Evolutionary conservation across 1,140 invertebrate genomes (phyloP).

Genomic region (Temnothorax curvispinosus): DNA sequence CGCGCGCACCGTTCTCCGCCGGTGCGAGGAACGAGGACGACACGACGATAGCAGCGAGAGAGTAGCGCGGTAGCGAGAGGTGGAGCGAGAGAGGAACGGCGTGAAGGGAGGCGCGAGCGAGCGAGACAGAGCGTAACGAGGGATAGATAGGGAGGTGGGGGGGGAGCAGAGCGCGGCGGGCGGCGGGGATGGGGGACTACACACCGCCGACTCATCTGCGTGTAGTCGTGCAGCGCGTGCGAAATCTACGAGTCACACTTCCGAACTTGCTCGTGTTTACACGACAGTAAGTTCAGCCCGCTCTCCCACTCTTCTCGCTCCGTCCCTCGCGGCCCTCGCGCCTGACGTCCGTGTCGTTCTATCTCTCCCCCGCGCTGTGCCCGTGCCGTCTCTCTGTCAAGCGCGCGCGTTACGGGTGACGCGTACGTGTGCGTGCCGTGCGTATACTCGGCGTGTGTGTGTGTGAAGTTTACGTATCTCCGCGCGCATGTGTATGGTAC

Average conservation of each 20-base stretch:
- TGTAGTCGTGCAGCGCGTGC: slow-evolving; percentile 57
- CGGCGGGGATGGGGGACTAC: neutral
- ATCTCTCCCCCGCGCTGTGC: neutral
- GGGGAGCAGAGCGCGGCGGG: neutral
- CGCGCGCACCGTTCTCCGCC: slow-evolving; percentile 62
- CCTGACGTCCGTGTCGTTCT: neutral
- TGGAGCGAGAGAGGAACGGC: neutral
- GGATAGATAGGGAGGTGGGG: neutral
- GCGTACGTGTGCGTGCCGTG: neutral
- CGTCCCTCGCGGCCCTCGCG: neutral
- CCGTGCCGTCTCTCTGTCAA: neutral
- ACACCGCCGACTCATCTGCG: slow-evolving; percentile 1
- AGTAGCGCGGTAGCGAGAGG: neutral
- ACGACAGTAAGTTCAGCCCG: slow-evolving; percentile 60
- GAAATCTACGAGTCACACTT: slow-evolving; percentile 52
- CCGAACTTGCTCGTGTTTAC: slow-evolving; percentile 56
- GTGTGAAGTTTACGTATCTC: neutral
- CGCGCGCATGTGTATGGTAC: neutral
- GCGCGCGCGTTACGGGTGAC: neutral
- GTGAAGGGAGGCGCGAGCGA: neutral
- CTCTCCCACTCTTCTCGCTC: neutral
- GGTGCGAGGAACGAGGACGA: slow-evolving; percentile 22
- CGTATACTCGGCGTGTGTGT: neutral
- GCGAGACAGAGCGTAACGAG: slow-evolving; percentile 14
- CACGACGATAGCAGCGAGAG: neutral